phyloP scores from a whole-genome alignment of 2,797 vertebrate genomes.

The Cephalopachus bancanus region DNA sequence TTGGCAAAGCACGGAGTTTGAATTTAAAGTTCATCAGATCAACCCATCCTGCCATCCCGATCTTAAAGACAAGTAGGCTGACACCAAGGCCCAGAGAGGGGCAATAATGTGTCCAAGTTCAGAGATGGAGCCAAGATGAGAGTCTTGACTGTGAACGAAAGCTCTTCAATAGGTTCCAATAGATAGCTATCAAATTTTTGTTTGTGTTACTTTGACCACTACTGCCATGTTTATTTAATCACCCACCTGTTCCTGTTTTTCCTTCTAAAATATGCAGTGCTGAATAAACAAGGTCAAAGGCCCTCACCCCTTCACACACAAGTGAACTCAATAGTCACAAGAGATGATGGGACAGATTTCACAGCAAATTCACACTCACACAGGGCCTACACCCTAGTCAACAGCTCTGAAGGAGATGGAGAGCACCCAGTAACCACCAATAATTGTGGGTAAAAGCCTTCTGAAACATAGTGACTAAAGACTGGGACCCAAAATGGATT shows the following conservation, averaged over 20 bases:
- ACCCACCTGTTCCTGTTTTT: slow-evolving; percentile 82
- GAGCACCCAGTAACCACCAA: background rate
- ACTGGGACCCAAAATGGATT: background rate
- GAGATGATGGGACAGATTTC: slow-evolving; percentile 63
- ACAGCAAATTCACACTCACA: background rate
- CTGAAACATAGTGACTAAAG: background rate
- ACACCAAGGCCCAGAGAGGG: background rate
- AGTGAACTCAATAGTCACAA: slow-evolving; percentile 69
- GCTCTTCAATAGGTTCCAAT: background rate
- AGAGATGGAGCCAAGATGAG: background rate
- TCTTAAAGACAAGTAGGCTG: background rate
- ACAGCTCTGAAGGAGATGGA: background rate
- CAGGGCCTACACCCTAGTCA: background rate
- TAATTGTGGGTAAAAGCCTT: background rate
- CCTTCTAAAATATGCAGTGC: slow-evolving; percentile 71
- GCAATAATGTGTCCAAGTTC: background rate
- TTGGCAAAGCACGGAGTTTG: slow-evolving; percentile 8
- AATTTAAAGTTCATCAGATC: slow-evolving; percentile 33
- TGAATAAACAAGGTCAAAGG: background rate
- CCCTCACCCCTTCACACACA: slow-evolving; percentile 57
- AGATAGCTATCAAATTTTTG: background rate
- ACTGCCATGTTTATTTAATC: slow-evolving; percentile 85
- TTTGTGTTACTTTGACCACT: slow-evolving; percentile 71
- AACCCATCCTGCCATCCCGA: background rate
- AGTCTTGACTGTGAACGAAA: background rate